These are phyloP conservation scores for Athene noctua DNA, from an alignment of 2,113 vertebrate genomes.

Conservation along the genomic window DNA sequence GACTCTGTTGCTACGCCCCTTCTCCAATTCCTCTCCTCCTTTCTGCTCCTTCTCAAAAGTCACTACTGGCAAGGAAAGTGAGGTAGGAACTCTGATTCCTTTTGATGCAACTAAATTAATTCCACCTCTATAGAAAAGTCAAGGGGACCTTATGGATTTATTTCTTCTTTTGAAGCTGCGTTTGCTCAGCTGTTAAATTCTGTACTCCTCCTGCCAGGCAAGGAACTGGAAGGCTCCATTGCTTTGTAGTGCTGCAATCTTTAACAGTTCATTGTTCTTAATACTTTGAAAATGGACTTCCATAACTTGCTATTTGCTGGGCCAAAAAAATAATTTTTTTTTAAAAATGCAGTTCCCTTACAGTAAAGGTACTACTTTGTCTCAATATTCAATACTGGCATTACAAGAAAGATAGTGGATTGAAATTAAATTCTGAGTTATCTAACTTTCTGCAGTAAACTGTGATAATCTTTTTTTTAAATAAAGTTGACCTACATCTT, in stretches of 20 bases:
- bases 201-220: background rate
- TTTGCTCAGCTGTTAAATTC: background rate
- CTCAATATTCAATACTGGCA: background rate
- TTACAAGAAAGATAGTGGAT: background rate
- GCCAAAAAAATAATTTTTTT: background rate
- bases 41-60: background rate
- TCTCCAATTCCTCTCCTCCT: background rate
- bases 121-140: background rate
- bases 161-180: background rate
- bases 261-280: background rate
- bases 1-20: background rate
- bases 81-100: background rate
- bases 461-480: background rate
- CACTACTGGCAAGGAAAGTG: background rate
- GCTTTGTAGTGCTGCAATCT: background rate
- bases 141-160: background rate
- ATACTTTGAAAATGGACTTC: background rate
- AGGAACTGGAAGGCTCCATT: background rate
- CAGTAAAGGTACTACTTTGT: background rate
- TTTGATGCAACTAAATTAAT: conserved; percentile 30
- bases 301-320: background rate
- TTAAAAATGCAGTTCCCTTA: background rate
- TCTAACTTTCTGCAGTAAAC: background rate
- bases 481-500: background rate
- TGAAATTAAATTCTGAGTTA: background rate